phyloP scores from a whole-genome alignment of 2,797 vertebrate species.

The Lateolabrax maculatus region DNA sequence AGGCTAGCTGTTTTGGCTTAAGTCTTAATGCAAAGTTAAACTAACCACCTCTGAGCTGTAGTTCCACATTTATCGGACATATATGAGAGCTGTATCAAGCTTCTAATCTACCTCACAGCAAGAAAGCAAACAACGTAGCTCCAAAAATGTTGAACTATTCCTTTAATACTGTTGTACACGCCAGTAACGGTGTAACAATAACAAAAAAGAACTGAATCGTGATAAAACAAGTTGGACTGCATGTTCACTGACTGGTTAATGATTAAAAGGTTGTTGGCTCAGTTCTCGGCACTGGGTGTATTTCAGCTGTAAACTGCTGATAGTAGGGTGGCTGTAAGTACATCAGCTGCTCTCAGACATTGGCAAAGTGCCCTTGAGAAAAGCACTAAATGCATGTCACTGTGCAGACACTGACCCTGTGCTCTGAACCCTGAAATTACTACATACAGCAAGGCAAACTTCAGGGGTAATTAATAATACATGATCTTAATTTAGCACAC shows the following conservation, averaged over 20 bases:
- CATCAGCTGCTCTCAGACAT: constrained; percentile 20
- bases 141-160: not conserved
- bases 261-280: constrained; percentile 35
- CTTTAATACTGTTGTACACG: not conserved
- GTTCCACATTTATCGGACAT: not conserved
- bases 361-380: constrained; percentile 9
- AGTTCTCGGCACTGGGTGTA: not conserved
- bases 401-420: constrained; percentile 12
- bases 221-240: not conserved
- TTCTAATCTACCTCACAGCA: not conserved
- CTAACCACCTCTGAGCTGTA: not conserved
- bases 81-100: not conserved
- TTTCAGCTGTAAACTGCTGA: constrained; percentile 40
- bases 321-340: constrained; percentile 28
- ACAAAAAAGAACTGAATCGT: not conserved
- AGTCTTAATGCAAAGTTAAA: not conserved
- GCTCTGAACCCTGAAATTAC: constrained; percentile 21
- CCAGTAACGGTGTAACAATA: not conserved
- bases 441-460: not conserved
- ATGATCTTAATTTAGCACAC: not conserved
- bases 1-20: not conserved
- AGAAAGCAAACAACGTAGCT: not conserved
- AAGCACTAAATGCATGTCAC: not conserved
- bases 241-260: constrained; percentile 38
- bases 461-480: constrained; percentile 1